Conservation (phyloP, 2,888 invertebrate species). For the Synergus japonicus region DNA sequence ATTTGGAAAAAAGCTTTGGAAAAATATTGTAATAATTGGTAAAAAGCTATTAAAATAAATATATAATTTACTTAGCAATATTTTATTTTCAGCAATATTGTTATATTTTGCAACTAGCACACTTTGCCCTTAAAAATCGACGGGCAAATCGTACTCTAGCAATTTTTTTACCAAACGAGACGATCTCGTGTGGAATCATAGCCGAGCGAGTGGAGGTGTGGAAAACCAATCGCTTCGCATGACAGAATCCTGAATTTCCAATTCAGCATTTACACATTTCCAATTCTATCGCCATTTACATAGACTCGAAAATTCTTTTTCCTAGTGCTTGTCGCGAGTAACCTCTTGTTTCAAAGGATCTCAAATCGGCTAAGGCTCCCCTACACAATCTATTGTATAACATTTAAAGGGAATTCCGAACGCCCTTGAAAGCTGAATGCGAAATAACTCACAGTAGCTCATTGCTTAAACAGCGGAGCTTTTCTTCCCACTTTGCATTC, state of each 20-base stretch:
- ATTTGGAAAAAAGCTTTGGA: no score
- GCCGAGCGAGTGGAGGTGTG: constrained; percentile 8
- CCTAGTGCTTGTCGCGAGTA: constrained; percentile 24
- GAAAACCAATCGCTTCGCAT: constrained; percentile 38
- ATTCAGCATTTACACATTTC: constrained; percentile 39
- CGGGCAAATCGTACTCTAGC: constrained; percentile 16
- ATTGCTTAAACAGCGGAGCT: background rate
- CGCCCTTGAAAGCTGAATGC: background rate
- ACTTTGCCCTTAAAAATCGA: background rate
- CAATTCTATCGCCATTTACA: constrained; percentile 37
- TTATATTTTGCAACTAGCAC: background rate
- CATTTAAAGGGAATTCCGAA: background rate
- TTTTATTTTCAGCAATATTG: background rate
- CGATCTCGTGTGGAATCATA: constrained; percentile 18
- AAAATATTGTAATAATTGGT: no score
- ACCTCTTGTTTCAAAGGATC: constrained; percentile 24
- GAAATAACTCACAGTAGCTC: background rate
- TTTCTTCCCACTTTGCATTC: constrained; percentile 9
- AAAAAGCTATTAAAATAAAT: no score
- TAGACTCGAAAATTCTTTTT: constrained; percentile 33
- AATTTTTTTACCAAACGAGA: constrained; percentile 22
- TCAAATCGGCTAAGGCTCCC: background rate
- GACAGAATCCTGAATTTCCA: constrained; percentile 36
- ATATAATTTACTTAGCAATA: no score
- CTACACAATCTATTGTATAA: background rate